Base-by-base conservation (phyloP, 2,888 invertebrate genomes). In the Strigamia maritima region DNA sequence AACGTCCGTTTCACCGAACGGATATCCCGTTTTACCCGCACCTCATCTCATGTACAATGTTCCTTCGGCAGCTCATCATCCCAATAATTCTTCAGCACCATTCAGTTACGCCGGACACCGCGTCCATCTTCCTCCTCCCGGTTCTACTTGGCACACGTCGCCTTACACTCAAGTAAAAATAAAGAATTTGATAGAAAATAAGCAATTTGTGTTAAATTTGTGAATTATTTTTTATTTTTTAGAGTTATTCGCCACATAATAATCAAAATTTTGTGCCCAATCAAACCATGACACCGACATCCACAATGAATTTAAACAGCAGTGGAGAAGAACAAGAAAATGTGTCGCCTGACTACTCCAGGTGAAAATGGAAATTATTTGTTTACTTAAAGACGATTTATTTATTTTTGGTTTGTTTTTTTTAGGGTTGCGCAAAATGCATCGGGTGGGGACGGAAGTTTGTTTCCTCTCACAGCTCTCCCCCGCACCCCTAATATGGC, bases 11-110 rank as follows among this genome's bases (percentile, higher is more conserved):
- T 24, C 77, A 38, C 77, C 22, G 12, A 44, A 16, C n/a, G 24
- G 12, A 35, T 77, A 40, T 22, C 77, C 40, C 19, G 40, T 77
- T 12, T 19, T 77, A 22, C 77, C 77, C 44, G 16, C 38, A 6
- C 77, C 77, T 19, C 77, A 77, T 77, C 14, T 77, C 16, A 40
- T 77, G 77, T 77, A 77, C 77, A 77, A 77, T 22, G 31, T 76
- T 16, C 28, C 76, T 22, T 22, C 26, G 14, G 12, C 77, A 10
- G 22, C 40, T 19, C 77, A 77, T 49, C 77, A 77, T 77, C 77
- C 77, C 14, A 22, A 22, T 31, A 24, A 22, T 14, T 16, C 77
- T 12, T 24, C 44, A 24, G 44, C 40, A 12, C 22, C 77, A 44
- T 77, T 26, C 19, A 12, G 26, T 24, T 44, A 19, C 40, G 19